Base-by-base conservation (phyloP, 2,797 vertebrate species). In the Malurus splendens region DNA sequence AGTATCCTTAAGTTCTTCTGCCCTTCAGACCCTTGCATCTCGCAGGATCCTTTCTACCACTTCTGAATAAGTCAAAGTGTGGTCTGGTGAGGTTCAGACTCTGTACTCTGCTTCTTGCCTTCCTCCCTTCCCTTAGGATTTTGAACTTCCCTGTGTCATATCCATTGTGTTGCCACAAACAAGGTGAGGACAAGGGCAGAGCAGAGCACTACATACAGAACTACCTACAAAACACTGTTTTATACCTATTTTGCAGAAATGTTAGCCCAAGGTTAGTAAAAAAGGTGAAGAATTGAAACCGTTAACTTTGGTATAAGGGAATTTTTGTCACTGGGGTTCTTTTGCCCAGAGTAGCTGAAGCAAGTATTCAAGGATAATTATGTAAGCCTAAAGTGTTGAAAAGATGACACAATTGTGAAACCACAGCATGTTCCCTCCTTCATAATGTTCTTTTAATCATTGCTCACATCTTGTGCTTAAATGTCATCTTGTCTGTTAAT, bases 381-480 rank as follows among this genome's bases (percentile, higher is more conserved):
- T 24, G 47, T 32, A 82, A 91, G 41, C 33, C 38, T 87, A 28
- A 81, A 78, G 45, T 75, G 44, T 48, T 82, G 70, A 85, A 85
- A 90, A 84, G 60, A 85, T 82, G 80, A 52, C 27, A 79, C 54
- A 83, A 64, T 74, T 27, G 1, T 85, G 83, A 92, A 89, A 85
- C 27, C 45, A 87, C 41, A 87, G n/a, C 51, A 39, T 67, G 66
- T 67, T 80, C 23, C 30, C 18, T 75, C 90, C 78, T 90, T 93
- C 79, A 60, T 85, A 90, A 91, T 55, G 10, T 81, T 65, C 68
- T 84, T 95, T 91, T 86, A 94, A 94, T 90, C 51, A 79, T 83
- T 90, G 51, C 32, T 86, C 78, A 90, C 39, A 66, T 85, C 70
- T 83, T 82, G 23, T 70, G 18, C 57, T 81, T 88, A 87, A 82